These are phyloP conservation scores for Limosa lapponica DNA, from an alignment of 2,797 vertebrate species.

Conservation along the genomic window DNA sequence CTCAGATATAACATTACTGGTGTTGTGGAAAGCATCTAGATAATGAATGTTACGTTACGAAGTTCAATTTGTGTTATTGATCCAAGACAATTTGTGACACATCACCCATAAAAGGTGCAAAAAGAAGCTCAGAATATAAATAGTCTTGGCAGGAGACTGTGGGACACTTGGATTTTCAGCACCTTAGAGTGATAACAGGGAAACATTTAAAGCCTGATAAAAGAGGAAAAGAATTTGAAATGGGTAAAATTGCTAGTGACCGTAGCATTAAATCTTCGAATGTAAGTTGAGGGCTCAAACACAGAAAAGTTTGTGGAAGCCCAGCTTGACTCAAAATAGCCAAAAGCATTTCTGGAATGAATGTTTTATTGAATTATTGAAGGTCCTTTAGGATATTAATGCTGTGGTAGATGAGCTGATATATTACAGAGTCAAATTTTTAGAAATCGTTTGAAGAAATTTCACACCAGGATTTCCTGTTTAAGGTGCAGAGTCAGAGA, in stretches of 20 bases:
- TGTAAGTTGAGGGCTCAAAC: background rate
- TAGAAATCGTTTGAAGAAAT: background rate
- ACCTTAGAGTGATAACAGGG: background rate
- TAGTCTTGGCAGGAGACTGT: background rate
- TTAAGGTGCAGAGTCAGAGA: background rate
- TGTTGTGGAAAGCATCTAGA: background rate
- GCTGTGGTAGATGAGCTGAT: background rate
- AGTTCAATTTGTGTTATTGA: background rate
- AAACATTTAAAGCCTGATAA: background rate
- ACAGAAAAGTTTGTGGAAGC: background rate
- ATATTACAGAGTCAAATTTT: background rate
- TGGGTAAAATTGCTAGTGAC: background rate
- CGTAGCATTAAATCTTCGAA: background rate
- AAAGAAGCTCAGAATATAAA: background rate
- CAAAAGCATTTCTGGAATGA: slow-evolving; percentile 1
- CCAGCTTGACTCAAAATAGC: slow-evolving; percentile 35
- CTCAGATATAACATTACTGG: background rate
- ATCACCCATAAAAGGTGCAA: background rate
- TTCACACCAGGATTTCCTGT: background rate
- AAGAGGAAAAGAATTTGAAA: background rate
- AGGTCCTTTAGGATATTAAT: slow-evolving; percentile 29
- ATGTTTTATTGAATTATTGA: slow-evolving; percentile 49
- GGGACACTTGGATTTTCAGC: background rate
- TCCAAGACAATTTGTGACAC: background rate
- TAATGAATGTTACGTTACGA: background rate